Conservation (phyloP, 2,797 vertebrate genomes). For the Sebastes steindachneri region DNA sequence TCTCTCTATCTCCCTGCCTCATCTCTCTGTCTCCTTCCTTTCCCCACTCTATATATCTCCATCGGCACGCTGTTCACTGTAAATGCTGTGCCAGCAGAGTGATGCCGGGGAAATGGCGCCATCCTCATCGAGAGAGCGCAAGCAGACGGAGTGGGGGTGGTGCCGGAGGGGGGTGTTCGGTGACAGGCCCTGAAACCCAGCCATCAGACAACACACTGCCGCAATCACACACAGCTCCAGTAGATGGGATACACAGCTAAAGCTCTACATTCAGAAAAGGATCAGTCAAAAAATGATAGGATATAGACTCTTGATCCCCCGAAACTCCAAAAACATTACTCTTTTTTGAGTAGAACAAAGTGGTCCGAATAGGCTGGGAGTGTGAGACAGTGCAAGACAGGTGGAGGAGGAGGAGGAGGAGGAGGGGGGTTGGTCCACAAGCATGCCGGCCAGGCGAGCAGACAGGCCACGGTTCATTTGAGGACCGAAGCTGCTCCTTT, state of each 20-base stretch:
- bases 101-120: constrained; percentile 67
- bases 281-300: constrained; percentile 44
- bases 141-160: constrained; percentile 64
- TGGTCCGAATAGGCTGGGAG: constrained; percentile 25
- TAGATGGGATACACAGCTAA: constrained; percentile 49
- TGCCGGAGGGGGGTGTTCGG: constrained; percentile 41
- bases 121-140: constrained; percentile 61
- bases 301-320: constrained; percentile 29
- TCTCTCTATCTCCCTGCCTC: constrained; percentile 64
- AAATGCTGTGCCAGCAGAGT: constrained; percentile 75
- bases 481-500: constrained; percentile 69
- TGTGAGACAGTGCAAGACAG: constrained; percentile 27
- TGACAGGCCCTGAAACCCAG: constrained; percentile 68
- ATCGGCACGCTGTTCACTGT: constrained; percentile 61
- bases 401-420: constrained; percentile 3
- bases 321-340: constrained; percentile 34
- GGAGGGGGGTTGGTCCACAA: constrained; percentile 11
- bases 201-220: constrained; percentile 67
- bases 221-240: constrained; percentile 48
- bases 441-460: constrained; percentile 35
- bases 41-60: constrained; percentile 65
- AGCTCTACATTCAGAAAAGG: constrained; percentile 47
- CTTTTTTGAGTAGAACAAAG: constrained; percentile 49
- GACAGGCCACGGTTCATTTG: constrained; percentile 68
- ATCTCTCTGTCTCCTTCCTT: constrained; percentile 62